phyloP scores from a whole-genome alignment of 1,140 invertebrate genomes.

The Ptiloglossa arizonensis region DNA sequence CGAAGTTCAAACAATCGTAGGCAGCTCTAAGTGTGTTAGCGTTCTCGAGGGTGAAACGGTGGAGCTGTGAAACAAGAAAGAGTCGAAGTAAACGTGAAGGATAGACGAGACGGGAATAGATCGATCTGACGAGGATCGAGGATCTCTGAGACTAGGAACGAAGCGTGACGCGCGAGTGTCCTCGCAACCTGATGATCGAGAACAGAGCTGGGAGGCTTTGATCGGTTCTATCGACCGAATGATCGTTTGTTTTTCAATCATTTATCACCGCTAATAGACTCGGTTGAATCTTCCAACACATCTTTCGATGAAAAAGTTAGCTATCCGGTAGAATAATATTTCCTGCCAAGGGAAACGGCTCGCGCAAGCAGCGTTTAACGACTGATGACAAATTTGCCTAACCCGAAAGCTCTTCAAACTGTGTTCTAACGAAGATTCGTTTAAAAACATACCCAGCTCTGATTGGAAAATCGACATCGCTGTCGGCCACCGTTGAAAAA shows the following conservation, averaged over 20 bases:
- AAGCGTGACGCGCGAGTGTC: background rate
- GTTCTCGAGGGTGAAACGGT: background rate
- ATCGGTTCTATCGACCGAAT: background rate
- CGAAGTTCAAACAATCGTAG: background rate
- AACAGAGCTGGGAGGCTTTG: background rate
- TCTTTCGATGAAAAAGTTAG: too few species aligned
- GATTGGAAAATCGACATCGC: background rate
- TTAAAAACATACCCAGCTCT: background rate
- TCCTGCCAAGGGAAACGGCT: too few species aligned
- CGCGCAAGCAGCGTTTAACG: too few species aligned
- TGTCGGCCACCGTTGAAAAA: slow-evolving; percentile 9
- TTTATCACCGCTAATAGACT: background rate
- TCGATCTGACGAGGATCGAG: background rate
- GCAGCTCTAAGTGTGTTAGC: background rate
- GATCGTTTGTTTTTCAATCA: background rate
- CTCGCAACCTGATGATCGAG: background rate
- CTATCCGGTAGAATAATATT: too few species aligned
- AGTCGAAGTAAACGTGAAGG: too few species aligned
- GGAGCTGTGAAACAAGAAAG: background rate
- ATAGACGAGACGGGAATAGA: background rate
- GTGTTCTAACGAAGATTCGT: background rate
- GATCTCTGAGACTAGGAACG: background rate
- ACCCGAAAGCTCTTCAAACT: background rate
- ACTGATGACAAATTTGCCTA: background rate
- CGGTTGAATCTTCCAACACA: too few species aligned